These are phyloP conservation scores for Sarcophaga rosellei DNA, from an alignment of 2,888 invertebrate species.

Conservation along the genomic window DNA sequence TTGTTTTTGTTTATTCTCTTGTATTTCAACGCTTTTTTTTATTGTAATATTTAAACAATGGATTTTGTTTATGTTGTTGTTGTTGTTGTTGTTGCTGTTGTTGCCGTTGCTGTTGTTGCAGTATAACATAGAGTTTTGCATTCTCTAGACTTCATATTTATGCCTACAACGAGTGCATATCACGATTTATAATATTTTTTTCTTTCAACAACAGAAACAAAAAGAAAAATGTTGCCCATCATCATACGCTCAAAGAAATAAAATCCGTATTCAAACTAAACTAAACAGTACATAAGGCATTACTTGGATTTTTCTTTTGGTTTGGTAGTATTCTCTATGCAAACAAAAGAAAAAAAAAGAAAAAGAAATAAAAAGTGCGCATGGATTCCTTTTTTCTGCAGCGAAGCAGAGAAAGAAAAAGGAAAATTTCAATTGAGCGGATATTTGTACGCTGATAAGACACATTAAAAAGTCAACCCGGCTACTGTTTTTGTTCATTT, in stretches of 20 bases:
- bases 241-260: not conserved
- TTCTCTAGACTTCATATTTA: slow-evolving; percentile 61
- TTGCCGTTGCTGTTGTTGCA: not conserved
- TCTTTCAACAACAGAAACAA: not conserved
- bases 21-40: not conserved
- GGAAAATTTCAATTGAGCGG: slow-evolving; percentile 67
- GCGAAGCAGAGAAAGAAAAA: slow-evolving; percentile 35
- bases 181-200: slow-evolving; percentile 64
- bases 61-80: slow-evolving; percentile 43
- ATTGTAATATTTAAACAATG: slow-evolving; percentile 61
- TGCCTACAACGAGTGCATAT: slow-evolving; percentile 51
- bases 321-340: not conserved
- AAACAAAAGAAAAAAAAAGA: not conserved
- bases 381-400: slow-evolving; percentile 5
- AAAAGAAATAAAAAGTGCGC: not conserved
- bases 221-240: not conserved
- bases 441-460: slow-evolving; percentile 67
- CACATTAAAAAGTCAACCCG: slow-evolving; percentile 68
- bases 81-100: not conserved
- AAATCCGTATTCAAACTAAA: not conserved
- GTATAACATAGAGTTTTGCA: slow-evolving; percentile 30
- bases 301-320: not conserved
- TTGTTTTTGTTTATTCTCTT: not conserved
- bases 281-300: not conserved
- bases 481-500: slow-evolving; percentile 64